Conservation (phyloP, 2,113 vertebrate genomes). For the Lichenostomus cassidix region DNA sequence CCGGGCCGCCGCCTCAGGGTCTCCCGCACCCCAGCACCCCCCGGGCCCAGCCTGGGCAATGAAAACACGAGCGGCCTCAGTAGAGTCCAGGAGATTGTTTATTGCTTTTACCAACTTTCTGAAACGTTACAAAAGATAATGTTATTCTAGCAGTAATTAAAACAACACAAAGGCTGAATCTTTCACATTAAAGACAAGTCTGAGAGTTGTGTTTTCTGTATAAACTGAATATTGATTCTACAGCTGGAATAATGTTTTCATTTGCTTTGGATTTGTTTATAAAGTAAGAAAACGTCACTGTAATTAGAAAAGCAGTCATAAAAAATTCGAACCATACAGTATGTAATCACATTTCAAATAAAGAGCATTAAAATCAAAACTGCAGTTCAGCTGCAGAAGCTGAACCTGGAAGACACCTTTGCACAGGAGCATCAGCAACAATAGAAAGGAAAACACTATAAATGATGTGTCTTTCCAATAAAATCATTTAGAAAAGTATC, state of each 20-base stretch:
- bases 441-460: constrained; percentile 36
- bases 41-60: neutral
- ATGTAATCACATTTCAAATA: constrained; percentile 65
- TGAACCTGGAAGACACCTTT: constrained; percentile 71
- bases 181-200: constrained; percentile 66
- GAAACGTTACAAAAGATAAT: constrained; percentile 81
- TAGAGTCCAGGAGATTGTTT: constrained; percentile 77
- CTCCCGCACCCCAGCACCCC: neutral
- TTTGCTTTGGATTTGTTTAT: constrained; percentile 72
- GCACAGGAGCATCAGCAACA: constrained; percentile 48
- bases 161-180: constrained; percentile 73
- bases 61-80: neutral
- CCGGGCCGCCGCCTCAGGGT: neutral
- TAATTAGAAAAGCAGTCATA: constrained; percentile 76
- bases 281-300: constrained; percentile 64
- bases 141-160: constrained; percentile 69
- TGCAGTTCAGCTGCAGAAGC: constrained; percentile 58
- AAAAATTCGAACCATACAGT: constrained; percentile 68
- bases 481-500: constrained; percentile 31
- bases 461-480: constrained; percentile 42
- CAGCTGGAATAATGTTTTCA: constrained; percentile 51
- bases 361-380: constrained; percentile 69
- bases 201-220: constrained; percentile 44
- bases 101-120: constrained; percentile 85
- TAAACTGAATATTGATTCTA: constrained; percentile 60